Evolutionary conservation across 1,140 invertebrate genomes (phyloP).

Genomic region (Drosophila hydei): DNA sequence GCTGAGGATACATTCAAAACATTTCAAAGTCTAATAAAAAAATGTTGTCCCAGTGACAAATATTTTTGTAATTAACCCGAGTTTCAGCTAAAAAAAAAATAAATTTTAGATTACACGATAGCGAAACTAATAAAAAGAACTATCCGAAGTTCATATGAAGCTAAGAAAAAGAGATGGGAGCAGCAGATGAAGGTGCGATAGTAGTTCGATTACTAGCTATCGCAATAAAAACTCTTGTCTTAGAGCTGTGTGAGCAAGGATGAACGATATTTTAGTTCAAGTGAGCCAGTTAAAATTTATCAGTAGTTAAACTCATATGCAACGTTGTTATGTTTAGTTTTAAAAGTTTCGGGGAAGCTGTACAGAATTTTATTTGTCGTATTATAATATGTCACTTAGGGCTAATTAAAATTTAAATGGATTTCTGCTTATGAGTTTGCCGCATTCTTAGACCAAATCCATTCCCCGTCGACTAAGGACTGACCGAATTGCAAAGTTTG

Average conservation of each 20-base stretch:
- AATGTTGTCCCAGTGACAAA: conserved; percentile 32
- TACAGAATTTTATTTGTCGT: conserved; percentile 1
- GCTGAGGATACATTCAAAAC: conserved; percentile 39
- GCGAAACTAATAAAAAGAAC: neutral
- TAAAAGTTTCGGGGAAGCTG: neutral
- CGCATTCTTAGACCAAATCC: conserved; percentile 17
- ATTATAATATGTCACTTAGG: conserved; percentile 21
- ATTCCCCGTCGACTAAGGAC: neutral
- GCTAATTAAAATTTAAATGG: conserved; percentile 29
- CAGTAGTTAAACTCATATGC: neutral
- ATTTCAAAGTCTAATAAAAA: conserved; percentile 29
- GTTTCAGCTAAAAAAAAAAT: no score
- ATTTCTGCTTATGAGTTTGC: conserved; percentile 16
- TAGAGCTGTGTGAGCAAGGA: no score
- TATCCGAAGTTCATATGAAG: neutral
- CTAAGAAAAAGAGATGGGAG: no score
- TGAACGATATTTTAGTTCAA: no score
- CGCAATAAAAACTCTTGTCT: no score
- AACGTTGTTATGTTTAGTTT: neutral
- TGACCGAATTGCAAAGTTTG: conserved; percentile 47
- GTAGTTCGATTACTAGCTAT: no score
- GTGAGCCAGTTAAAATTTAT: neutral
- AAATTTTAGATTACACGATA: no score
- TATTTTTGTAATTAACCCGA: neutral
- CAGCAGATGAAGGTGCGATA: no score